Conservation (phyloP, 2,113 vertebrate species). For the Jaculus jaculus region DNA sequence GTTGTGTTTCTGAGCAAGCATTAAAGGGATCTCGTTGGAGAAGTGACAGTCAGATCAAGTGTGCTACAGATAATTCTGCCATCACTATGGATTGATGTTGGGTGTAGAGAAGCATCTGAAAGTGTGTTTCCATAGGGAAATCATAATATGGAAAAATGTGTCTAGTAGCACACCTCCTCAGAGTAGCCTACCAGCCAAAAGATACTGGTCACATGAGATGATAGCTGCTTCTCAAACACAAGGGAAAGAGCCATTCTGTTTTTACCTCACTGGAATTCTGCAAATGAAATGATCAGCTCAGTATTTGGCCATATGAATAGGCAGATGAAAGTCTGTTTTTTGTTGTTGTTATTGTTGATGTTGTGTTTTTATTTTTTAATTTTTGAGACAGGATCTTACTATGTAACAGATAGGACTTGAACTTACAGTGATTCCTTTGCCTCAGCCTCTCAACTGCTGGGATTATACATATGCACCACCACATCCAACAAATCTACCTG, state of each 20-base stretch:
- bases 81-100: background rate
- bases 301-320: background rate
- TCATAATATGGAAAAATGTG: background rate
- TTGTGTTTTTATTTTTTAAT: too few species aligned
- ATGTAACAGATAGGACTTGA: background rate
- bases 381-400: background rate
- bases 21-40: background rate
- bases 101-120: background rate
- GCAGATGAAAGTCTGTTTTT: background rate
- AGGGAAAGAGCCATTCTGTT: background rate
- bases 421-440: background rate
- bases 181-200: background rate
- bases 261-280: background rate
- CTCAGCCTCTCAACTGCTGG: background rate
- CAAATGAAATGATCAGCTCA: too few species aligned
- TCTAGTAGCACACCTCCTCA: background rate
- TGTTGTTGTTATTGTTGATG: background rate
- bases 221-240: background rate
- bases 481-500: background rate
- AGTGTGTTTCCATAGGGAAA: background rate
- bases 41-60: background rate
- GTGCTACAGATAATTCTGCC: background rate
- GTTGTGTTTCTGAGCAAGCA: background rate
- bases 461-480: background rate
- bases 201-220: background rate